Evolutionary conservation across 2,888 invertebrate genomes (phyloP).

Genomic region (Callimorpha dominula): DNA sequence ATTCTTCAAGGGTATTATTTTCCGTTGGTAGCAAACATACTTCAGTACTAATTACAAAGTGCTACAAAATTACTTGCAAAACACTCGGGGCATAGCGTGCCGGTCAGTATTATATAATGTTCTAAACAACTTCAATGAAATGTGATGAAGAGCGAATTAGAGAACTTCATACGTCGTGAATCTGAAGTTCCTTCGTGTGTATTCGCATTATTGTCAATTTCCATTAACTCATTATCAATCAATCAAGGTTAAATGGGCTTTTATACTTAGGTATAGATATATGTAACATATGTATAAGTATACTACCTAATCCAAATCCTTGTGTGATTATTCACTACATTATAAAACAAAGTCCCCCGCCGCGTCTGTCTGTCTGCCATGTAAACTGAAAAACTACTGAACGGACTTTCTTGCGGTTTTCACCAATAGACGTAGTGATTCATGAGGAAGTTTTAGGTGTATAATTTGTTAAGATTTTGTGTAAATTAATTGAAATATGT

Average conservation of each 20-base stretch:
- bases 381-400: too few relatives aligned
- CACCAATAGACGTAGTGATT: too few relatives aligned
- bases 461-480: too few relatives aligned
- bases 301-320: too few relatives aligned
- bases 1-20: background rate
- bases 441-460: too few relatives aligned
- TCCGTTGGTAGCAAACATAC: background rate
- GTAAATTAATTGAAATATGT: too few relatives aligned
- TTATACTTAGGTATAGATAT: background rate
- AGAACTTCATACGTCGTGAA: background rate
- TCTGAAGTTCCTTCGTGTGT: background rate
- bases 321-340: too few relatives aligned
- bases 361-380: too few relatives aligned
- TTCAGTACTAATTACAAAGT: conserved; percentile 26
- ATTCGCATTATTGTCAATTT: background rate
- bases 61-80: conserved; percentile 30
- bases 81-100: conserved; percentile 37
- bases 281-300: conserved; percentile 11
- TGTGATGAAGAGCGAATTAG: conserved; percentile 20
- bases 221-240: background rate
- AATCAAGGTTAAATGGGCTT: background rate
- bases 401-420: too few relatives aligned
- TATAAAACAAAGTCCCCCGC: too few relatives aligned
- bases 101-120: conserved; percentile 41
- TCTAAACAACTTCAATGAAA: conserved; percentile 34